Percentiles rank a stretch among this genome's conserved stretches.
Conservation (phyloP, 2,797 vertebrate genomes). For the Pipistrellus pygmaeus region DNA sequence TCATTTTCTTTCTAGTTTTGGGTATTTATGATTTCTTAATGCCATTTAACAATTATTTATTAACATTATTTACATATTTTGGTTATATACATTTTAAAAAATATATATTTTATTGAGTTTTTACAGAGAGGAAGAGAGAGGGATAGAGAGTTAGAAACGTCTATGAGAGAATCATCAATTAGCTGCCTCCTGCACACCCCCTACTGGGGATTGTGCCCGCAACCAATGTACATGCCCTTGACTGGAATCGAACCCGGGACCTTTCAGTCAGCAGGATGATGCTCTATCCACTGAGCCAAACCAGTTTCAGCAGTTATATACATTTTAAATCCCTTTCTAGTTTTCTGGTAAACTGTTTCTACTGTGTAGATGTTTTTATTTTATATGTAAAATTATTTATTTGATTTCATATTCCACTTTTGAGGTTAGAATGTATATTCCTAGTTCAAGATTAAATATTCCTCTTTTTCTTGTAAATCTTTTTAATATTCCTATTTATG, state of each 20-base stretch:
- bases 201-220: no score
- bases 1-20: background rate
- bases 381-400: background rate
- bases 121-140: no score
- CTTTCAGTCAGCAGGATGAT: no score
- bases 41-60: background rate
- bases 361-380: background rate
- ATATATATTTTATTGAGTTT: no score
- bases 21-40: background rate
- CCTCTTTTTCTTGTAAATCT: background rate
- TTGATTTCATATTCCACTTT: background rate
- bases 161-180: no score
- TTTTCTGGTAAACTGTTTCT: background rate
- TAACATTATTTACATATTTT: background rate
- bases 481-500: background rate
- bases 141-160: no score
- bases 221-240: no score
- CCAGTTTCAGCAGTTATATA: background rate
- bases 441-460: slow-evolving; percentile 7
- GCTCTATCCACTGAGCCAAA: no score
- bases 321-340: background rate
- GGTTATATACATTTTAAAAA: background rate
- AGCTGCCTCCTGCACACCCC: no score
- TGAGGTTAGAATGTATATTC: background rate
- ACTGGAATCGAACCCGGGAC: no score